These are phyloP conservation scores for Phylloscopus trochilus DNA, from an alignment of 2,113 vertebrate species.

Conservation along the genomic window DNA sequence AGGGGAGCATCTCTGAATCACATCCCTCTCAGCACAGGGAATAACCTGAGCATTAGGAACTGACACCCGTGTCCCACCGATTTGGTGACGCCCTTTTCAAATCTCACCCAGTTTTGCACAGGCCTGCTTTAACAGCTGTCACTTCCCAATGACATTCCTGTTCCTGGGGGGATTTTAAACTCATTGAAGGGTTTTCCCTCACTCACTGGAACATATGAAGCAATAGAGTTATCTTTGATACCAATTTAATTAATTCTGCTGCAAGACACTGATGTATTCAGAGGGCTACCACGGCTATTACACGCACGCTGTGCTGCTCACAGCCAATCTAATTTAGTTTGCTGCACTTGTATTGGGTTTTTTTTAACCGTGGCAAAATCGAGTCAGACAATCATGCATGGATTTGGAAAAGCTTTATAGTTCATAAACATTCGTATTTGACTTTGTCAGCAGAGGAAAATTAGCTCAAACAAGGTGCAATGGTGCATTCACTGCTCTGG, in stretches of 20 bases:
- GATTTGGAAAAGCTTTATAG: slow-evolving; percentile 14
- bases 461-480: slow-evolving; percentile 23
- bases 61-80: not conserved
- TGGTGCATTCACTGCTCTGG: slow-evolving; percentile 19
- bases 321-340: not conserved
- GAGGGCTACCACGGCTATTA: not conserved
- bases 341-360: not conserved
- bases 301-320: not conserved
- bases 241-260: slow-evolving; percentile 59
- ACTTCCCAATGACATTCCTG: slow-evolving; percentile 19
- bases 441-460: slow-evolving; percentile 21
- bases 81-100: not conserved
- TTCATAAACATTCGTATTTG: slow-evolving; percentile 13
- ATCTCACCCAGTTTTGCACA: not conserved
- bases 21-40: not conserved
- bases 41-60: not conserved
- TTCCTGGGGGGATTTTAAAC: slow-evolving; percentile 38
- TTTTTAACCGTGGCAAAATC: not conserved
- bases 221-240: slow-evolving; percentile 39
- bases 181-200: slow-evolving; percentile 21
- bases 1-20: not conserved
- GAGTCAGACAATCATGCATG: slow-evolving; percentile 1
- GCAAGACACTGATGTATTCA: slow-evolving; percentile 31
- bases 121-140: slow-evolving; percentile 14
- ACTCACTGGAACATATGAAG: slow-evolving; percentile 36